These are phyloP conservation scores for Naja naja DNA, from an alignment of 2,113 vertebrate species.

Conservation along the genomic window DNA sequence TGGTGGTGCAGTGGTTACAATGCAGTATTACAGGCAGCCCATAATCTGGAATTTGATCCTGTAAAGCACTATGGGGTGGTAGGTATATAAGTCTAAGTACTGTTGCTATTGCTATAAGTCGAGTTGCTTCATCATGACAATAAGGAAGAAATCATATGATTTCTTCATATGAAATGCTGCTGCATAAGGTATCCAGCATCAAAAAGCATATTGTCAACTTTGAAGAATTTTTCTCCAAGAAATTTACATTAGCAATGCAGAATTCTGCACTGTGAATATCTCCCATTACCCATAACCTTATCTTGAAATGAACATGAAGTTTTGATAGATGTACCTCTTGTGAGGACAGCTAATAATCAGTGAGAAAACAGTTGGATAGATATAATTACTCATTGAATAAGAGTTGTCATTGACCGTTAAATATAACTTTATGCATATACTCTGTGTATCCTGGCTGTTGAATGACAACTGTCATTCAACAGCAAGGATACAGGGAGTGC, in stretches of 20 bases:
- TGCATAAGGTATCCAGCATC: not conserved
- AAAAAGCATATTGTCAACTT: too few relatives aligned
- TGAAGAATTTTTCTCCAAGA: not conserved
- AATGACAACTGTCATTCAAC: constrained; percentile 21
- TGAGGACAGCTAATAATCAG: not conserved
- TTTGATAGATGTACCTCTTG: too few relatives aligned
- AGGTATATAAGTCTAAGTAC: too few relatives aligned
- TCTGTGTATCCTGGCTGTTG: too few relatives aligned
- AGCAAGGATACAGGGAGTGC: constrained; percentile 55
- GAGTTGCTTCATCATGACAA: not conserved
- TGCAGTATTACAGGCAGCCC: not conserved
- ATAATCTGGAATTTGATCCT: not conserved
- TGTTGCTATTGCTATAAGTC: too few relatives aligned
- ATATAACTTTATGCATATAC: too few relatives aligned
- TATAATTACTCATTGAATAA: constrained; percentile 4
- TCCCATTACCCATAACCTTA: not conserved
- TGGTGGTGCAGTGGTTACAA: not conserved
- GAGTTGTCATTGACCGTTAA: constrained; percentile 17
- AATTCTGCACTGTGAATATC: not conserved
- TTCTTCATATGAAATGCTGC: too few relatives aligned
- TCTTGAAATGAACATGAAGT: not conserved
- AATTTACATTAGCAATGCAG: not conserved
- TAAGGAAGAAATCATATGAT: not conserved
- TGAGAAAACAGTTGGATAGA: constrained; percentile 54
- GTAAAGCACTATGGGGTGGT: too few relatives aligned